These are phyloP conservation scores for Meta bourneti DNA, from an alignment of 2,888 invertebrate species.

Conservation along the genomic window DNA sequence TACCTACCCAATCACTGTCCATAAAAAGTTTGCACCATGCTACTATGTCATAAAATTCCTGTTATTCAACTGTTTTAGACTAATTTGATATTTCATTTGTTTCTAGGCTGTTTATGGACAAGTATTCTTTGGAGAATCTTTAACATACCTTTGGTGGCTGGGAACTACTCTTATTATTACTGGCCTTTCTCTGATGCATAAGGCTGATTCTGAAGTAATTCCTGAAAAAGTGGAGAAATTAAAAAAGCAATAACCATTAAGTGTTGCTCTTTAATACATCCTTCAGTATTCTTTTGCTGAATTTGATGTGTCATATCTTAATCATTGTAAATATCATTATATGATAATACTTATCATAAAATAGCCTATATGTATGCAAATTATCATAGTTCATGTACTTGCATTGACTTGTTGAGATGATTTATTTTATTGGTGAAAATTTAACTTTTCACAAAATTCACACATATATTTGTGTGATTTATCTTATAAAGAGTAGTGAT, in stretches of 20 bases:
- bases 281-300: neutral
- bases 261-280: neutral
- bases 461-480: too few species aligned
- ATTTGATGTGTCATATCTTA: neutral
- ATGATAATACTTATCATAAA: neutral
- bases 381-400: too few species aligned
- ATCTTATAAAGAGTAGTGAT: too few species aligned
- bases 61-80: too few species aligned
- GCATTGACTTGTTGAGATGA: too few species aligned
- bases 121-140: constrained; percentile 86
- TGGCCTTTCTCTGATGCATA: constrained; percentile 85
- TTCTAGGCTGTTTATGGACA: constrained; percentile 87
- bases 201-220: constrained; percentile 2
- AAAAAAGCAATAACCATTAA: neutral
- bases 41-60: too few species aligned
- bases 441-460: too few species aligned
- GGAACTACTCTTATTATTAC: constrained; percentile 87
- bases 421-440: too few species aligned
- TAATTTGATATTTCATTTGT: neutral
- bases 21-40: too few species aligned
- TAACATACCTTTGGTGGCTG: constrained; percentile 86
- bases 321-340: constrained; percentile 6
- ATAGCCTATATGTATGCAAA: too few species aligned
- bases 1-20: too few species aligned
- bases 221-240: neutral